Evolutionary conservation across 64 coral and sea anemone species (phyloP).

Genomic region (Stichodactyla mertensii): DNA sequence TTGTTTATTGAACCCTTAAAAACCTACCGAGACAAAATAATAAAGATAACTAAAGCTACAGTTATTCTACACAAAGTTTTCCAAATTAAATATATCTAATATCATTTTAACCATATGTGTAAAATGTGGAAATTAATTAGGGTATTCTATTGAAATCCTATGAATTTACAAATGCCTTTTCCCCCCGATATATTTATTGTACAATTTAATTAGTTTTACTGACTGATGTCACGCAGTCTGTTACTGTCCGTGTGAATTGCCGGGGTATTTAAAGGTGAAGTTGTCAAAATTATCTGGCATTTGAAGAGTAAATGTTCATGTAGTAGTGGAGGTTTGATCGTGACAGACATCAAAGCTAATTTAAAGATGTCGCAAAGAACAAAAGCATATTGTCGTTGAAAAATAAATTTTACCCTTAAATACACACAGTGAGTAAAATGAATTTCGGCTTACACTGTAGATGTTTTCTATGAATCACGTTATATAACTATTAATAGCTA

Average conservation of each 20-base stretch:
- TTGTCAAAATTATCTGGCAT: not conserved
- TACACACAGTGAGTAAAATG: too few relatives aligned
- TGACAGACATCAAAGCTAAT: too few relatives aligned
- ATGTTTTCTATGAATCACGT: too few relatives aligned
- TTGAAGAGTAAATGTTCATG: not conserved
- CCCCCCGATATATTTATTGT: not conserved
- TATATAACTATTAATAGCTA: too few relatives aligned
- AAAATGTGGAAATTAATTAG: not conserved
- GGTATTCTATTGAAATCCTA: not conserved
- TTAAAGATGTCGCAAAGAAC: too few relatives aligned
- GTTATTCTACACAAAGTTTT: not conserved
- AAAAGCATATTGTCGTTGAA: too few relatives aligned
- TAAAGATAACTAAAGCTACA: not conserved
- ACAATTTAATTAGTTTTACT: not conserved
- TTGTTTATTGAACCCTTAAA: not conserved
- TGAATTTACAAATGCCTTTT: not conserved
- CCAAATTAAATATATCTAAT: not conserved
- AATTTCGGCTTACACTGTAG: too few relatives aligned
- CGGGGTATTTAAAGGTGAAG: not conserved
- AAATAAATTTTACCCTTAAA: too few relatives aligned
- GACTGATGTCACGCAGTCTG: not conserved
- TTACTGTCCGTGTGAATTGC: not conserved
- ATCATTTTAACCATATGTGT: not conserved
- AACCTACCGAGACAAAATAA: conserved; percentile 3
- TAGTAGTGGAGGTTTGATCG: too few relatives aligned